Conservation (phyloP, 2,113 vertebrate species). For the Dascyllus trimaculatus region DNA sequence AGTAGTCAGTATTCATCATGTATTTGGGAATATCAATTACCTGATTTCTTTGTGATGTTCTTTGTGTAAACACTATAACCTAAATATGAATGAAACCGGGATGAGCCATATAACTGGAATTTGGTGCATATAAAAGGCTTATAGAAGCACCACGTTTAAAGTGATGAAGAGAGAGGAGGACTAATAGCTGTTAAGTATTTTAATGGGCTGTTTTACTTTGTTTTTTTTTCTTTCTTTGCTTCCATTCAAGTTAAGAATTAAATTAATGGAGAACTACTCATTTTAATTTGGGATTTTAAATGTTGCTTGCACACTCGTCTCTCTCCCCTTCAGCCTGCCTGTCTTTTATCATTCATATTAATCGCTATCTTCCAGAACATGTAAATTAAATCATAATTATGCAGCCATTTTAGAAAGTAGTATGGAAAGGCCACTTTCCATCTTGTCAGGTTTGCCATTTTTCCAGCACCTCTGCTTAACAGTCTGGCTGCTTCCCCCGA, state of each 20-base stretch:
- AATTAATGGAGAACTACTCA: slow-evolving; percentile 1
- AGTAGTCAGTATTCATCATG: no score
- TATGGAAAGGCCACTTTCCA: slow-evolving; percentile 15
- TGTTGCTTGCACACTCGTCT: slow-evolving; percentile 5
- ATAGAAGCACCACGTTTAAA: not conserved
- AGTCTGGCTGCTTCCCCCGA: slow-evolving; percentile 52
- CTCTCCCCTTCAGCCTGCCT: not conserved
- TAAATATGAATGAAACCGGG: no score
- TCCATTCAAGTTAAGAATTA: no score
- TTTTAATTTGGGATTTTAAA: slow-evolving; percentile 6
- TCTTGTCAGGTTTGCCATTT: slow-evolving; percentile 37
- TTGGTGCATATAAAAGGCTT: not conserved
- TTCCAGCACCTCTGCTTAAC: slow-evolving; percentile 30
- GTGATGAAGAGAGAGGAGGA: slow-evolving; percentile 1
- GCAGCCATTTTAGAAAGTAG: slow-evolving; percentile 43
- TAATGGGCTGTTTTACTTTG: not conserved
- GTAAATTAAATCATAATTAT: slow-evolving; percentile 43
- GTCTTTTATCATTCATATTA: slow-evolving; percentile 12
- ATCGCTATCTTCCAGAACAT: slow-evolving; percentile 40
- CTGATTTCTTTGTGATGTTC: no score
- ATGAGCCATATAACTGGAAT: no score
- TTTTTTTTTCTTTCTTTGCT: no score
- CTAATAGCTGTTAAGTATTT: slow-evolving; percentile 5
- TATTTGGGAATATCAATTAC: no score
- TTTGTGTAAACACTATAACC: no score